Evolutionary conservation across 1,140 invertebrate genomes (phyloP), one percentile per base, ranked within the genome.

Genomic region (Lasaia peninsularis): DNA sequence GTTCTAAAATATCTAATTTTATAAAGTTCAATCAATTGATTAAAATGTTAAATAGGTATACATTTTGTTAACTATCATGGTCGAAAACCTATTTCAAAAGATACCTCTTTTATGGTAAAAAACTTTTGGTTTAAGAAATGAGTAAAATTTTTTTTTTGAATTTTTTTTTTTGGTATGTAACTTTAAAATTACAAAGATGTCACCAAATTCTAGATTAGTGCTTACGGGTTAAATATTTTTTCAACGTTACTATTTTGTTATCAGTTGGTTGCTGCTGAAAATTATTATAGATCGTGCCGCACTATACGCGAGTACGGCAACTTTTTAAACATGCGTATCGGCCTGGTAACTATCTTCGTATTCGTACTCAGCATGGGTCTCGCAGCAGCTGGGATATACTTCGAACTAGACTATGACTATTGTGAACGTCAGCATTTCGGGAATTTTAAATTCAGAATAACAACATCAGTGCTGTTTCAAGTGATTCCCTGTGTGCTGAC

Each of bases 191-290:
- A n/a, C n/a, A n/a, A n/a, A n/a, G n/a, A n/a, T n/a, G n/a, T n/a
- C n/a, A n/a, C n/a, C n/a, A n/a, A n/a, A 28, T 28, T 7, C 5
- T 2, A 28, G 5, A 28, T 28, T 7, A 28, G 24, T 28, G 24
- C 24, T 28, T 28, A 28, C 5, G 24, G 24, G 2, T 28, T 28
- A 28, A 28, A 7, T 3, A 28, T 28, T 28, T 28, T 0, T 28
- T 52, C 12, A 33, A 21, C 44, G 16, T 21, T 34, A 24, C 11
- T 11, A 92, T 92, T 28, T 83, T 93, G n/a, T 33, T 82, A 92
- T 32, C 90, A 92, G 44, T 90, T 92, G n/a, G 91, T 93, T 8
- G 92, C 93, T 0, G 80, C 86, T 1, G 94, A 95, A 75, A 92
- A 92, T 64, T 94, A 93, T 71, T 81, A 89, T 44, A 86, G 92